Conservation (phyloP, 2,113 vertebrate genomes). For the Naja naja region DNA sequence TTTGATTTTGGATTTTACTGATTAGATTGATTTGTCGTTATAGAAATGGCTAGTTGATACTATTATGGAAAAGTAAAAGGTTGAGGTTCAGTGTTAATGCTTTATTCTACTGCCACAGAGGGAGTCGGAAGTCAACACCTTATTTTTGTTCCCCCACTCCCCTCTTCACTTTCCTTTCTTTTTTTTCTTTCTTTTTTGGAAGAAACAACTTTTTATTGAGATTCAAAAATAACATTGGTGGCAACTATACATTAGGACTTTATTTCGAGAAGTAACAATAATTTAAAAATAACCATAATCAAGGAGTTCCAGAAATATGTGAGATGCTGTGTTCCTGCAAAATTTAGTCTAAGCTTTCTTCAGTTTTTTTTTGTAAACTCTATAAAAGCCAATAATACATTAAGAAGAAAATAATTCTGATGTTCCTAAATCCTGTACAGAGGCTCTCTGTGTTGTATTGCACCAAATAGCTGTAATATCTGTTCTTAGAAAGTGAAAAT, state of each 20-base stretch:
- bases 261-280: constrained; percentile 46
- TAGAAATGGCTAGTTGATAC: too few relatives aligned
- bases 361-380: constrained; percentile 22
- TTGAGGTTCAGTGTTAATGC: too few relatives aligned
- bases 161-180: too few relatives aligned
- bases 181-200: not conserved
- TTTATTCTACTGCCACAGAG: too few relatives aligned
- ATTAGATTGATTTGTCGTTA: too few relatives aligned
- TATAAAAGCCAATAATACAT: not conserved
- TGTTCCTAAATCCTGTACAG: constrained; percentile 6
- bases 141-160: too few relatives aligned
- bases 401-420: not conserved
- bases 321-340: not conserved
- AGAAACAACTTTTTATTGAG: constrained; percentile 66
- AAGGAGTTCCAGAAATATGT: constrained; percentile 26
- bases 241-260: constrained; percentile 42
- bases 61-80: too few relatives aligned
- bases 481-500: not conserved
- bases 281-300: constrained; percentile 38
- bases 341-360: not conserved
- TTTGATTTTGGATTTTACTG: too few relatives aligned
- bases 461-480: not conserved
- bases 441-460: not conserved
- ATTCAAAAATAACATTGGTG: constrained; percentile 43
- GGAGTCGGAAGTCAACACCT: too few relatives aligned